phyloP scores from a whole-genome alignment of 2,797 vertebrate genomes.

The Sarcophilus harrisii region DNA sequence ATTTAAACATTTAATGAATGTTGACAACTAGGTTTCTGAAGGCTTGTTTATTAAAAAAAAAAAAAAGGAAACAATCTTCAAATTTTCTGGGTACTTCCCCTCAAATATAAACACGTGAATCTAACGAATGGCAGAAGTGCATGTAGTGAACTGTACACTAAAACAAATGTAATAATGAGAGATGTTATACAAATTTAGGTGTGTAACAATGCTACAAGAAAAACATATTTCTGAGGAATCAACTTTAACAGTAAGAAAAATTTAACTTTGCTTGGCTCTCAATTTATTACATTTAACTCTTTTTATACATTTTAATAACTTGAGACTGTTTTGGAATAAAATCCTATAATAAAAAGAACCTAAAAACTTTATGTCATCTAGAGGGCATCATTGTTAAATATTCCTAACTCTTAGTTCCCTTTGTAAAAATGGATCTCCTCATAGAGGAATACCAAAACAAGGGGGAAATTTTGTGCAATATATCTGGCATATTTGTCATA shows the following conservation, averaged over 20 bases:
- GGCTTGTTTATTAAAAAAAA: neutral
- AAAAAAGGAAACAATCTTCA: neutral
- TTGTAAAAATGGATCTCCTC: neutral
- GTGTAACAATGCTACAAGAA: neutral
- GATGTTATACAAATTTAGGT: neutral
- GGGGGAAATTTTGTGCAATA: neutral
- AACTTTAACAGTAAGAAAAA: neutral
- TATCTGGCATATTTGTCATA: neutral
- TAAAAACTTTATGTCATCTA: neutral
- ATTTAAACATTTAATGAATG: neutral
- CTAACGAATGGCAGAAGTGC: neutral
- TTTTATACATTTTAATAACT: neutral
- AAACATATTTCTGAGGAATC: neutral
- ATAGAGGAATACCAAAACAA: neutral
- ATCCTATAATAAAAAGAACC: neutral
- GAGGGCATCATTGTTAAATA: neutral
- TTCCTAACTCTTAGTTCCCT: neutral
- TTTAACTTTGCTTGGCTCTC: neutral
- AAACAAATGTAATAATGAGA: neutral
- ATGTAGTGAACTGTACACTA: neutral
- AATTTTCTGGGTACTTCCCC: neutral
- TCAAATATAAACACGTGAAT: neutral
- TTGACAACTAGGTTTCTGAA: neutral
- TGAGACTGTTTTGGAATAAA: neutral
- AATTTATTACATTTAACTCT: neutral